A percentile compares a stretch with the other conserved stretches of the same genome.
Evolutionary conservation across 1,140 invertebrate genomes (phyloP).

Genomic region (Schlechtendalia chinensis): DNA sequence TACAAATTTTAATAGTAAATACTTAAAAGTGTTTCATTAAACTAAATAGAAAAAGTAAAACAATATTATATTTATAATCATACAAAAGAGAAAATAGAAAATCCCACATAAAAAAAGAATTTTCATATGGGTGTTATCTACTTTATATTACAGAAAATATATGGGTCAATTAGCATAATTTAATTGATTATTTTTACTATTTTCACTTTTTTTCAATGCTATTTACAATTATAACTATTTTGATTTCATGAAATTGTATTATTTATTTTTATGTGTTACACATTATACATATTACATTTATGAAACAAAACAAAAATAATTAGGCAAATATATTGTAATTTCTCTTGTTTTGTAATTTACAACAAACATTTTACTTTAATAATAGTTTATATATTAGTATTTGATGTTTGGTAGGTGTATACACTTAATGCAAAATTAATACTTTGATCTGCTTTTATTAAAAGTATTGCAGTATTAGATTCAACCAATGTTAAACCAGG

Average conservation of each 20-base stretch:
- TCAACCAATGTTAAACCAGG: not conserved
- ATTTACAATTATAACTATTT: not conserved
- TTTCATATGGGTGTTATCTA: not conserved
- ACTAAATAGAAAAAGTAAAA: constrained; percentile 34
- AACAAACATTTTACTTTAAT: not conserved
- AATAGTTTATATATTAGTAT: not conserved
- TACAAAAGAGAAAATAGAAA: not conserved
- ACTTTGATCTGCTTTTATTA: constrained; percentile 44
- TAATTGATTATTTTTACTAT: not conserved
- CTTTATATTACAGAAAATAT: not conserved
- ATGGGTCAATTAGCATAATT: constrained; percentile 13
- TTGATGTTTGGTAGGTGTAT: constrained; percentile 9
- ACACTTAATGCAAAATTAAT: constrained; percentile 33
- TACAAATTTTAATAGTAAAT: not conserved
- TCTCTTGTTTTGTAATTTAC: too few relatives aligned
- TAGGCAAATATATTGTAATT: too few relatives aligned
- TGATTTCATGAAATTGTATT: not conserved
- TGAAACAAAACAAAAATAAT: not conserved
- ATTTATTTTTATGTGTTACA: not conserved
- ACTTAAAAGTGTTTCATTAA: not conserved
- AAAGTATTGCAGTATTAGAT: constrained; percentile 23
- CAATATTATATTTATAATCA: not conserved
- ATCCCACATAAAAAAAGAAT: not conserved
- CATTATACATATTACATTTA: not conserved
- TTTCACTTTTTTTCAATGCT: not conserved